Evolutionary conservation across 2,113 vertebrate species (phyloP).

Genomic region (Grallaria varia): DNA sequence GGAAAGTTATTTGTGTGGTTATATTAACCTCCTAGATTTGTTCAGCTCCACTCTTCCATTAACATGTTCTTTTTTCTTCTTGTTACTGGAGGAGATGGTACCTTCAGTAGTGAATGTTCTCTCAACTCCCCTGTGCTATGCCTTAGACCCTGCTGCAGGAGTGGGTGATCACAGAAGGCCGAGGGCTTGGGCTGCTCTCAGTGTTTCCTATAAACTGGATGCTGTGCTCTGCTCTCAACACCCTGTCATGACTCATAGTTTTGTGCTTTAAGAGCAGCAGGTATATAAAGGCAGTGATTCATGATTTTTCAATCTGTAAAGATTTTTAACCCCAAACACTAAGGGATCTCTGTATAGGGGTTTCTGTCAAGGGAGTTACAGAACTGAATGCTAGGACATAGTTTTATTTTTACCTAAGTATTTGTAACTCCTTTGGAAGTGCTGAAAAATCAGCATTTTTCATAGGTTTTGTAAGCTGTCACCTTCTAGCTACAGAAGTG

Average conservation of each 20-base stretch:
- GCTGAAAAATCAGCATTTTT: neutral
- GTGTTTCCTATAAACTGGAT: neutral
- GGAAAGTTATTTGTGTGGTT: neutral
- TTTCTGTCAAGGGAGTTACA: neutral
- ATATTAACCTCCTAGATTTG: neutral
- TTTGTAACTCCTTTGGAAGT: neutral
- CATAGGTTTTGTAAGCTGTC: neutral
- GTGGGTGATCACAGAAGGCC: neutral
- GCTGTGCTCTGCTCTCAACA: neutral
- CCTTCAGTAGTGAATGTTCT: neutral
- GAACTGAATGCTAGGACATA: neutral
- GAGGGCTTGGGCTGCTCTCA: neutral
- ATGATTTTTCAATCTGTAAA: neutral
- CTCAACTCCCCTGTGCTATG: neutral
- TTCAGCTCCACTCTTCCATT: neutral
- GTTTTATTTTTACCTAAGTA: neutral
- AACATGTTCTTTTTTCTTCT: neutral
- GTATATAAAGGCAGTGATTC: neutral
- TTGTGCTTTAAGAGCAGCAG: neutral
- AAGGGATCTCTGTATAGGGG: neutral
- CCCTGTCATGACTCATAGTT: neutral
- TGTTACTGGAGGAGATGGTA: neutral
- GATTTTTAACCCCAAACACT: neutral
- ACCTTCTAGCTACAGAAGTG: neutral
- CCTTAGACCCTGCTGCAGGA: neutral